Percentiles rank a stretch among this genome's conserved stretches.
Evolutionary conservation across 2,797 vertebrate genomes (phyloP).

Genomic region (Bradypus variegatus): DNA sequence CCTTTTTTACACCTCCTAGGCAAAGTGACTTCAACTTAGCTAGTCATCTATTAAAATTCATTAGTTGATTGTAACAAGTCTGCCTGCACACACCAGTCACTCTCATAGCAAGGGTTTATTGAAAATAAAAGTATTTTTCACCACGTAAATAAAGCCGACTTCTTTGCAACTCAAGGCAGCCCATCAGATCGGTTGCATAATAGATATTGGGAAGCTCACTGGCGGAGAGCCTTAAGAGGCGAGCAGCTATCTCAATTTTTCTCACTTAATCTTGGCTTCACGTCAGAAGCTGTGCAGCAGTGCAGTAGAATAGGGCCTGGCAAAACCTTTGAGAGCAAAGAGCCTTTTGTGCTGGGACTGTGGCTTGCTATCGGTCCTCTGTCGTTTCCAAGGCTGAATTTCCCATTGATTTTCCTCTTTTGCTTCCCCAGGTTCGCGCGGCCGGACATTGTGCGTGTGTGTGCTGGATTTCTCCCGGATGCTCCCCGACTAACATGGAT

Average conservation of each 20-base stretch:
- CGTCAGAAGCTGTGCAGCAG: slow-evolving; percentile 93
- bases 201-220: slow-evolving; percentile 75
- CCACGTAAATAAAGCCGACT: slow-evolving; percentile 58
- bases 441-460: slow-evolving; percentile 74
- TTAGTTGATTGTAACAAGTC: slow-evolving; percentile 65
- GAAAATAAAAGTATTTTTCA: slow-evolving; percentile 60
- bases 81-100: background rate
- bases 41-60: slow-evolving; percentile 70
- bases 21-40: slow-evolving; percentile 69
- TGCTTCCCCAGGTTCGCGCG: slow-evolving; percentile 79
- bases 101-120: slow-evolving; percentile 53
- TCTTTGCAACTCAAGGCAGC: slow-evolving; percentile 51
- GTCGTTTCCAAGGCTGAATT: slow-evolving; percentile 72
- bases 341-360: slow-evolving; percentile 73
- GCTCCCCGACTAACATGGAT: slow-evolving; percentile 89
- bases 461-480: slow-evolving; percentile 86
- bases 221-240: slow-evolving; percentile 76
- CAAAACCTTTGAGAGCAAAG: slow-evolving; percentile 49
- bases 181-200: slow-evolving; percentile 72
- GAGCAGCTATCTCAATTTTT: slow-evolving; percentile 77
- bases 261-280: slow-evolving; percentile 88
- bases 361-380: slow-evolving; percentile 68
- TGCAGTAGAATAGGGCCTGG: slow-evolving; percentile 85
- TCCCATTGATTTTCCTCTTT: slow-evolving; percentile 77
- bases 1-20: slow-evolving; percentile 53